phyloP scores from a whole-genome alignment of 2,113 vertebrate species.

The Tenrec ecaudatus region DNA sequence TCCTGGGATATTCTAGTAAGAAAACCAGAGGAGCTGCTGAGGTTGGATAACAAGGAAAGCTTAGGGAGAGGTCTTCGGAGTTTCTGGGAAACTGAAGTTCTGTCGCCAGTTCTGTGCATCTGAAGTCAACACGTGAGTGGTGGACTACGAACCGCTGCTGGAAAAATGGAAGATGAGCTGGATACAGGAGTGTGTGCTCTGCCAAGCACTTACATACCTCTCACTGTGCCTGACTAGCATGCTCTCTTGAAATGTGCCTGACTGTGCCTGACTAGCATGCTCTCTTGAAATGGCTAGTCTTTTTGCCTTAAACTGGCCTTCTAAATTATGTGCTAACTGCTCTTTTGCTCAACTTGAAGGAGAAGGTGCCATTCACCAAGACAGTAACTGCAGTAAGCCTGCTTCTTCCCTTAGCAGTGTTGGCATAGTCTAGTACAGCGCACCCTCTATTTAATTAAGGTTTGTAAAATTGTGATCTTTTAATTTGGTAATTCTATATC shows the following conservation, averaged over 20 bases:
- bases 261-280: not conserved
- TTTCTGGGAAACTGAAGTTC: not conserved
- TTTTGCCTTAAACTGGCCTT: no score
- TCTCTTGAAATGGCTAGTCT: no score
- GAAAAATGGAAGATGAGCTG: not conserved
- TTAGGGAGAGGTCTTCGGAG: not conserved
- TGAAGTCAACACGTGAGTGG: not conserved
- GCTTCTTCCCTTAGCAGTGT: not conserved
- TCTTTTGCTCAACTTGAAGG: no score
- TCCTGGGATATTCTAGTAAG: not conserved
- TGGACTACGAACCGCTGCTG: not conserved
- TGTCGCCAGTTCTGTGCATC: not conserved
- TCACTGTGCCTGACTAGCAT: not conserved
- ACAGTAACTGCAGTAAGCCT: not conserved
- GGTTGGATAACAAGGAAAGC: not conserved
- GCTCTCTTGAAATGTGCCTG: not conserved
- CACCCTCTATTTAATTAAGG: not conserved
- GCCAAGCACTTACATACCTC: not conserved
- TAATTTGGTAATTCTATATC: not conserved
- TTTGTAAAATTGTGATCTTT: not conserved
- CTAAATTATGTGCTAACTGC: no score
- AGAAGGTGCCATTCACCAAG: not conserved
- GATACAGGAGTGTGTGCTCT: not conserved
- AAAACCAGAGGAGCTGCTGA: not conserved
- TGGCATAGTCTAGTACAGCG: not conserved